A percentile compares a stretch with the other conserved stretches of the same genome.
Conservation (phyloP, 2,888 invertebrate genomes). For the Myopa tessellatipennis region DNA sequence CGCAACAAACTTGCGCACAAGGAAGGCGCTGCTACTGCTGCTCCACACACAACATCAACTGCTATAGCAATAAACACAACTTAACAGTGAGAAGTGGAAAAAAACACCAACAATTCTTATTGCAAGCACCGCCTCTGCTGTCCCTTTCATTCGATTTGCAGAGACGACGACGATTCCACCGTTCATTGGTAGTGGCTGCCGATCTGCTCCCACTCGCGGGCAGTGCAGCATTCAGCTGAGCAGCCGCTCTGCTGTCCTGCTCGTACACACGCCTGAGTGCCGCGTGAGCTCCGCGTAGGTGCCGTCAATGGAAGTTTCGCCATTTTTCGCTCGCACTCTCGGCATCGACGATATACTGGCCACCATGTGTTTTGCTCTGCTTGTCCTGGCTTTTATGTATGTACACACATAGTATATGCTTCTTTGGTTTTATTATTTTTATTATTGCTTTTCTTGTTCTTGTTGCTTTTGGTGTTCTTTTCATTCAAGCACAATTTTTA, state of each 20-base stretch:
- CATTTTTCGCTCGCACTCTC: conserved; percentile 17
- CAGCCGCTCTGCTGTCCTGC: background rate
- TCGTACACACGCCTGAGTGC: background rate
- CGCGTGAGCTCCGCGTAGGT: too few relatives aligned
- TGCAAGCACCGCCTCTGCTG: conserved; percentile 1
- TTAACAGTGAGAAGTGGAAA: background rate
- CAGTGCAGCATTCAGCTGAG: background rate
- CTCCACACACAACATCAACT: background rate
- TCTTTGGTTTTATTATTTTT: background rate
- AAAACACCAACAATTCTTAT: background rate
- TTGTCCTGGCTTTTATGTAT: conserved; percentile 5
- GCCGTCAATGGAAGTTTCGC: background rate
- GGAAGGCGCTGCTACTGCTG: background rate
- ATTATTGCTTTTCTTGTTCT: conserved; percentile 28
- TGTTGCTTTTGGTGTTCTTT: conserved; percentile 24
- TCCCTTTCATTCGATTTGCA: background rate
- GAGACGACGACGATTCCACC: background rate
- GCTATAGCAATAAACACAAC: background rate
- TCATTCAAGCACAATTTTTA: conserved; percentile 39
- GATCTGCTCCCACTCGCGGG: background rate
- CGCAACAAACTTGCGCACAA: conserved; percentile 25
- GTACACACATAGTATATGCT: conserved; percentile 8
- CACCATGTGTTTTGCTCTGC: conserved; percentile 18
- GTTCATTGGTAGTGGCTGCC: conserved; percentile 2
- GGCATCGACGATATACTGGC: too few relatives aligned